These are phyloP conservation scores for Tiliqua scincoides DNA, from an alignment of 2,113 vertebrate genomes.

Conservation along the genomic window DNA sequence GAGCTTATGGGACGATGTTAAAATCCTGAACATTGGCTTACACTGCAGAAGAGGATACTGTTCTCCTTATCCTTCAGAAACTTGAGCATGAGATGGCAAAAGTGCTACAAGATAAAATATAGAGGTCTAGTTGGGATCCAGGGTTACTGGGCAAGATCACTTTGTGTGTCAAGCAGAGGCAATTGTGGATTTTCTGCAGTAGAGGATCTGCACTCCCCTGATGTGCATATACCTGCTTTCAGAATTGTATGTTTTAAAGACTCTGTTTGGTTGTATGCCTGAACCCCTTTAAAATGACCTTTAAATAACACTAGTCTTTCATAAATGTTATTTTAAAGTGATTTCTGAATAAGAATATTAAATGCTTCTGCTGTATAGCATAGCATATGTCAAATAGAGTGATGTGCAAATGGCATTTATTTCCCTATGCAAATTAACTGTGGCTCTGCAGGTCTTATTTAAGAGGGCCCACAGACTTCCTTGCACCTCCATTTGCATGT, in stretches of 20 bases:
- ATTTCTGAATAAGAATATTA: not conserved
- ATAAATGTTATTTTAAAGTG: not conserved
- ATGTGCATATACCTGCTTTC: not conserved
- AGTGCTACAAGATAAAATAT: not conserved
- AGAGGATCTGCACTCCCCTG: not conserved
- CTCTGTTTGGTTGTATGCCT: too few species aligned
- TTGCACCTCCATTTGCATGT: too few species aligned
- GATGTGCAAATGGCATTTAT: not conserved
- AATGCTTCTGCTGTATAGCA: too few species aligned
- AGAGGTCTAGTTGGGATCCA: not conserved
- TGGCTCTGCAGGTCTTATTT: not conserved
- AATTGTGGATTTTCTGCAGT: not conserved
- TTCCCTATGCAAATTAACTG: not conserved
- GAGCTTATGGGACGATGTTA: not conserved
- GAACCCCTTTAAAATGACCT: not conserved
- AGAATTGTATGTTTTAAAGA: not conserved
- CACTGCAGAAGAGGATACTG: not conserved
- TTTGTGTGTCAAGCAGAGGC: not conserved
- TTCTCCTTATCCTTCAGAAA: not conserved
- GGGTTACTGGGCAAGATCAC: not conserved
- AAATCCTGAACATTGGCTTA: not conserved
- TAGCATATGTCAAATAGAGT: not conserved
- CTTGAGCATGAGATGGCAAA: not conserved
- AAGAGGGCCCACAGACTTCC: not conserved
- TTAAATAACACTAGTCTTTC: not conserved